Evolutionary conservation across 2,888 invertebrate genomes (phyloP), one percentile per base, ranked within the genome.

Genomic region (Zelleria hepariella): DNA sequence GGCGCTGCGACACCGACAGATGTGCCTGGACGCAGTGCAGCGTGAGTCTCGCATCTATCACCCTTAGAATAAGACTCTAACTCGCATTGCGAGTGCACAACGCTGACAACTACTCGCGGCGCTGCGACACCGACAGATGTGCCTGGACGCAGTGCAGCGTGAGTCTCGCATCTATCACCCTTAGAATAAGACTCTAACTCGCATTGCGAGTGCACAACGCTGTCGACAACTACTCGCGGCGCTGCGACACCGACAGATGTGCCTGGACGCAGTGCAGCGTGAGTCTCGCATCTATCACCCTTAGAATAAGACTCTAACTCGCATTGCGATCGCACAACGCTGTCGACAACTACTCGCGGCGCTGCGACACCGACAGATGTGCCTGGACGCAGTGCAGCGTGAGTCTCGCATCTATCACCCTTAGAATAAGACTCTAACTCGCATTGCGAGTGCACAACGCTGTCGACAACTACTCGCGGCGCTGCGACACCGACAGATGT

Each of bases 141-240:
- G 91, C 67, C 90, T 91, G n/a, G 92, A 92, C 70, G 86, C 90
- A 64, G 84, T 92, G 73, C 91, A 91, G 77, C 90, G 92, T 92
- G 85, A 89, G 91, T 88, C 59, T 58, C n/a, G n/a, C n/a, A n/a
- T n/a, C n/a, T n/a, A n/a, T n/a, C n/a, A n/a, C n/a, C n/a, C n/a
- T n/a, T n/a, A n/a, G n/a, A n/a, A n/a, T n/a, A n/a, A n/a, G n/a
- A n/a, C n/a, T n/a, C n/a, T n/a, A n/a, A n/a, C n/a, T n/a, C n/a
- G n/a, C n/a, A n/a, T n/a, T n/a, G n/a, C n/a, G n/a, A n/a, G n/a
- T n/a, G n/a, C n/a, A n/a, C n/a, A n/a, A n/a, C 89, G 91, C 63
- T 91, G 92, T 72, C 87, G 91, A 64, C 91, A 91, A 75, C 76
- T 93, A 62, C 91, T 92, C 73, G 79, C 90, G 64, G 90, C 91